Conservation (phyloP, 2,888 invertebrate species). For the Nysson spinosus region DNA sequence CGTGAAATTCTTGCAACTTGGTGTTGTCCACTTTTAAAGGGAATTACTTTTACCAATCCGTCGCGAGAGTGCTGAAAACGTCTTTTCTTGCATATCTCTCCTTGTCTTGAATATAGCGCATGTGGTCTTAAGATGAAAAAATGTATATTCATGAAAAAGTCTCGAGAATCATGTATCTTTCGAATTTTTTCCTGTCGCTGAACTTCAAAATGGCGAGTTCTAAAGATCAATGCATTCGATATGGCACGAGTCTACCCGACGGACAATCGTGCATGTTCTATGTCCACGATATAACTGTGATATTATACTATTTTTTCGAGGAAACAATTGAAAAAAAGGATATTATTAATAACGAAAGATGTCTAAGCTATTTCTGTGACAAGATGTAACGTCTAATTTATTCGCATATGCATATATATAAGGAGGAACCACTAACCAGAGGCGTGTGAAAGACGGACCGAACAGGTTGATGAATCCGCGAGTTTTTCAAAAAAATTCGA, state of each 20-base stretch:
- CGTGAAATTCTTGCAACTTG: too few relatives aligned
- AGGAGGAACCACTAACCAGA: constrained; percentile 4
- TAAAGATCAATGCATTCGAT: constrained; percentile 23
- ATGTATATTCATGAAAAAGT: too few relatives aligned
- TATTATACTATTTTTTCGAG: constrained; percentile 71
- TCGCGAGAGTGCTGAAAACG: too few relatives aligned
- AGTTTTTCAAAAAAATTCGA: constrained; percentile 14
- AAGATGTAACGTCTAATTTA: constrained; percentile 48
- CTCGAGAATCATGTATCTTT: constrained; percentile 2
- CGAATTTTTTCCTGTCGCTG: constrained; percentile 10
- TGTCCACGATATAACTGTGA: constrained; percentile 76
- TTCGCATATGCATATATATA: constrained; percentile 41
- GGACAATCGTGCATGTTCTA: constrained; percentile 61
- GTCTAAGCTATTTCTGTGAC: constrained; percentile 34
- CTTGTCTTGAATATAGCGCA: too few relatives aligned
- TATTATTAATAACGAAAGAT: constrained; percentile 31
- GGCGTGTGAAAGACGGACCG: constrained; percentile 2
- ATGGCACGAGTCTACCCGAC: constrained; percentile 13
- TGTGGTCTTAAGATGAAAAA: too few relatives aligned
- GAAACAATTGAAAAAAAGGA: constrained; percentile 37
- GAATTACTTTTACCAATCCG: too few relatives aligned
- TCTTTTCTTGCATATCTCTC: too few relatives aligned
- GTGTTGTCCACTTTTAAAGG: neutral
- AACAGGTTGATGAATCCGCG: constrained; percentile 3
- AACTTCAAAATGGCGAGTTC: constrained; percentile 9